Percentiles rank a stretch among this genome's conserved stretches.
Evolutionary conservation across 1,140 invertebrate species (phyloP).

Genomic region (Eupeodes corollae): DNA sequence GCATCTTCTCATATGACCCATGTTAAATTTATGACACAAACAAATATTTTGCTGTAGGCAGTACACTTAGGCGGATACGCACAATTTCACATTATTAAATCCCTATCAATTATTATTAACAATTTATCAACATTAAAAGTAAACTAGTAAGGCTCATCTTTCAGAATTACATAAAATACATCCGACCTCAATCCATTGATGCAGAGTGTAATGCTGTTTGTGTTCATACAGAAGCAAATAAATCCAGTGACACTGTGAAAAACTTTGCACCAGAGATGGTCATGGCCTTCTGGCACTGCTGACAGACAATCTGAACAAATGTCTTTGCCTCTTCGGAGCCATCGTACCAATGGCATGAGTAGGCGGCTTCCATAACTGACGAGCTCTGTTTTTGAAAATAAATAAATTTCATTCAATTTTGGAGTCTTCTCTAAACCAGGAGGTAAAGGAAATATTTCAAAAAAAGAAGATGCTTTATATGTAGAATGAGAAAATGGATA

Average conservation of each 20-base stretch:
- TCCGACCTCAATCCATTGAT: too few relatives aligned
- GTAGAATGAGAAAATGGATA: too few relatives aligned
- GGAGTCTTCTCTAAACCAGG: too few relatives aligned
- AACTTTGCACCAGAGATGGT: slow-evolving; percentile 78
- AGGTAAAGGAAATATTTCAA: too few relatives aligned
- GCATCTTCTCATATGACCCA: slow-evolving; percentile 1
- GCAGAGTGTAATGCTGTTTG: background rate
- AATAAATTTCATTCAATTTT: background rate
- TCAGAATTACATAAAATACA: too few relatives aligned
- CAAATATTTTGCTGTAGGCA: too few relatives aligned
- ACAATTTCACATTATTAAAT: too few relatives aligned
- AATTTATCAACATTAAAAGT: too few relatives aligned
- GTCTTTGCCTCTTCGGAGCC: slow-evolving; percentile 79
- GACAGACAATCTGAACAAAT: slow-evolving; percentile 81
- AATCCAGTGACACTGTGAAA: slow-evolving; percentile 72
- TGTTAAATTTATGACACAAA: too few relatives aligned
- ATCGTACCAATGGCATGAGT: slow-evolving; percentile 79
- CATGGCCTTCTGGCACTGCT: slow-evolving; percentile 77
- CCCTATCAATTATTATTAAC: too few relatives aligned
- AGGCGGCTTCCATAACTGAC: slow-evolving; percentile 79
- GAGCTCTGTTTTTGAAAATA: slow-evolving; percentile 52
- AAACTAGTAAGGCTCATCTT: too few relatives aligned
- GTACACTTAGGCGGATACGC: background rate
- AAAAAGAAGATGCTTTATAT: too few relatives aligned
- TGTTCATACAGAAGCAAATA: slow-evolving; percentile 66